phyloP scores from a whole-genome alignment of 23 tunicate species.

The Halocynthia aurantium region DNA sequence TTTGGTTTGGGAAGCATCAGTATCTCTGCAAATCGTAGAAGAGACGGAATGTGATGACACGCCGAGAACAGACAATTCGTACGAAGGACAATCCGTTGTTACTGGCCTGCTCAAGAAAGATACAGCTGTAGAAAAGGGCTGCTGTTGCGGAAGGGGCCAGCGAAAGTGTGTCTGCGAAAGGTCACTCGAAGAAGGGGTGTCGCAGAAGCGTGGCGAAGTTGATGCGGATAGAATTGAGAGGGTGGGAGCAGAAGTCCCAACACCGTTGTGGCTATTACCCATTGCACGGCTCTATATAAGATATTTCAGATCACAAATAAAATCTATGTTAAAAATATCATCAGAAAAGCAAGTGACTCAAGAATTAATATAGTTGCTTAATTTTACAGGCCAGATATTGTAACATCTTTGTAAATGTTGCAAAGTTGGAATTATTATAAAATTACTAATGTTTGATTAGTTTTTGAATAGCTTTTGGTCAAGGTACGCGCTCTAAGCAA shows the following conservation, averaged over 20 bases:
- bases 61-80: constrained; percentile 15
- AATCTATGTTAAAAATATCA: too few relatives aligned
- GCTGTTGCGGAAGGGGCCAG: constrained; percentile 36
- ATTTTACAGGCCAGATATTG: too few relatives aligned
- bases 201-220: constrained; percentile 22
- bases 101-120: constrained; percentile 11
- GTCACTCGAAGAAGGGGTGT: constrained; percentile 16
- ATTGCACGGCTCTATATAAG: too few relatives aligned
- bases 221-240: constrained; percentile 1
- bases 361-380: too few relatives aligned
- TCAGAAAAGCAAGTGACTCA: too few relatives aligned
- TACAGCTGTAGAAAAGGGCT: constrained; percentile 2
- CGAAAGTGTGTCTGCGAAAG: constrained; percentile 21
- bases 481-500: too few relatives aligned
- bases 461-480: too few relatives aligned
- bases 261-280: too few relatives aligned
- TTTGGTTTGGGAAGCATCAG: constrained; percentile 2
- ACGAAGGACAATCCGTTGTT: not conserved
- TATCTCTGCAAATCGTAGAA: not conserved
- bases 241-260: not conserved
- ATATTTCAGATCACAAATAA: too few relatives aligned
- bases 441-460: too few relatives aligned
- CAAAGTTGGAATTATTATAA: too few relatives aligned
- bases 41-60: constrained; percentile 8
- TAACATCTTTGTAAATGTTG: too few relatives aligned